phyloP scores from a whole-genome alignment of 2,888 invertebrate species.

The Nematopogon swammerdamellus region DNA sequence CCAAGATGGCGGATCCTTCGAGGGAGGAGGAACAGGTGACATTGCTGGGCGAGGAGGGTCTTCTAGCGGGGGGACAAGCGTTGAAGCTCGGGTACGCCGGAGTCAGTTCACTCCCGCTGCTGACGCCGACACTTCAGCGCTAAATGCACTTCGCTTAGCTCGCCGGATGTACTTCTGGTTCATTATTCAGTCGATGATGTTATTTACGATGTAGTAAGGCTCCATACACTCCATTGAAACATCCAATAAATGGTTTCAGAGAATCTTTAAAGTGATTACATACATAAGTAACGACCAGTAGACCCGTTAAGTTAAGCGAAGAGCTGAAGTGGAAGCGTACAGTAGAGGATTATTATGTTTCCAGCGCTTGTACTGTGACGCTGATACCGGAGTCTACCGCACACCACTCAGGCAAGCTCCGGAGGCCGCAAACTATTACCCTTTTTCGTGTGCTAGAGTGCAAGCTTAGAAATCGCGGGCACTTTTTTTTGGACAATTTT shows the following conservation, averaged over 20 bases:
- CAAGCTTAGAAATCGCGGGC: slow-evolving; percentile 37
- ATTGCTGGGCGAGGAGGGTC: slow-evolving; percentile 93
- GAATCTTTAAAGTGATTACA: no score
- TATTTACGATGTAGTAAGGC: no score
- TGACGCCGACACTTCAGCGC: neutral
- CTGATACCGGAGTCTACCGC: slow-evolving; percentile 70
- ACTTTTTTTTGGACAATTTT: neutral
- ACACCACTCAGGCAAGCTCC: slow-evolving; percentile 76
- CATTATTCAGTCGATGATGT: no score
- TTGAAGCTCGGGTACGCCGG: slow-evolving; percentile 93
- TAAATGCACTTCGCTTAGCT: no score
- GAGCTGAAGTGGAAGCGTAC: slow-evolving; percentile 36
- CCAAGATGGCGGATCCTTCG: slow-evolving; percentile 96
- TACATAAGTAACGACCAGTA: no score
- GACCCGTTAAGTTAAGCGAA: no score
- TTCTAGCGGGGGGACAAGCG: slow-evolving; percentile 93
- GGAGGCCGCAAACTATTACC: slow-evolving; percentile 49
- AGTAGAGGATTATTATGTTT: slow-evolving; percentile 60
- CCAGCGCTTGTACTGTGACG: slow-evolving; percentile 72
- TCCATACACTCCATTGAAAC: no score
- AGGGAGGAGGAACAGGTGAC: slow-evolving; percentile 95
- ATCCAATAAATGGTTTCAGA: no score
- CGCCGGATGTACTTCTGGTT: no score
- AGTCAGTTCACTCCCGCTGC: slow-evolving; percentile 7
- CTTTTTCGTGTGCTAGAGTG: slow-evolving; percentile 52